A percentile compares a stretch with the other conserved stretches of the same genome.
These are phyloP conservation scores for Drosophila melanica DNA, from an alignment of 1,140 invertebrate species.

Conservation along the genomic window DNA sequence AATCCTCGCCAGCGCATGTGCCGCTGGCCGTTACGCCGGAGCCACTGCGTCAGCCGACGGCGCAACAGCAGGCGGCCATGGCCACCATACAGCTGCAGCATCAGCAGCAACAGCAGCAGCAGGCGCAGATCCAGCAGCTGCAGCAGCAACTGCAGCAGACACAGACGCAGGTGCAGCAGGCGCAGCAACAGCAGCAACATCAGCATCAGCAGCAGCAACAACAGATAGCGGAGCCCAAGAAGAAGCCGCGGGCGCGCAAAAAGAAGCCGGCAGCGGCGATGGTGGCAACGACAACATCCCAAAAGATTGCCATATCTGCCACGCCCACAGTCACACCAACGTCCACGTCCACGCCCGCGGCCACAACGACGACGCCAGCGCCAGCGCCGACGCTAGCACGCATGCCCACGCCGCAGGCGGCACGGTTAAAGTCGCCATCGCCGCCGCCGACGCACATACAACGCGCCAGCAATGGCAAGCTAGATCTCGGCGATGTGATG, in stretches of 20 bases:
- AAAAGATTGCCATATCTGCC: slow-evolving; percentile 47
- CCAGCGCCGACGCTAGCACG: slow-evolving; percentile 26
- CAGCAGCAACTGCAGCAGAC: slow-evolving; percentile 71
- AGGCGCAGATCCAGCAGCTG: slow-evolving; percentile 68
- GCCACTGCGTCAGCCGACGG: slow-evolving; percentile 71
- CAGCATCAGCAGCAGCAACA: slow-evolving; percentile 35
- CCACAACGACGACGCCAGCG: slow-evolving; percentile 16
- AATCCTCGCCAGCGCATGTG: slow-evolving; percentile 71
- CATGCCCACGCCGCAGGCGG: slow-evolving; percentile 33
- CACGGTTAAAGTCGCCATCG: slow-evolving; percentile 63
- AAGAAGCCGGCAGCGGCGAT: slow-evolving; percentile 55
- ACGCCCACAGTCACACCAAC: slow-evolving; percentile 3
- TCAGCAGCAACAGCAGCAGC: slow-evolving; percentile 72
- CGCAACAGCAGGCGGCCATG: slow-evolving; percentile 63
- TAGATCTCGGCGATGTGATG: slow-evolving; percentile 86
- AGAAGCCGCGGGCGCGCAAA: slow-evolving; percentile 74
- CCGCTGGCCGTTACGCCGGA: slow-evolving; percentile 73
- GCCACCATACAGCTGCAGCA: slow-evolving; percentile 77
- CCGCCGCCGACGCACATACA: slow-evolving; percentile 72
- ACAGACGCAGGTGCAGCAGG: slow-evolving; percentile 70
- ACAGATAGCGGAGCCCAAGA: slow-evolving; percentile 58
- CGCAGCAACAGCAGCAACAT: slow-evolving; percentile 56
- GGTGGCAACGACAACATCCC: slow-evolving; percentile 16
- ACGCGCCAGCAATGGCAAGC: slow-evolving; percentile 83
- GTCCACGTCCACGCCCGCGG: slow-evolving; percentile 11